phyloP scores from a whole-genome alignment of 2,797 vertebrate genomes.

The Enteromius thamalakanensis region DNA sequence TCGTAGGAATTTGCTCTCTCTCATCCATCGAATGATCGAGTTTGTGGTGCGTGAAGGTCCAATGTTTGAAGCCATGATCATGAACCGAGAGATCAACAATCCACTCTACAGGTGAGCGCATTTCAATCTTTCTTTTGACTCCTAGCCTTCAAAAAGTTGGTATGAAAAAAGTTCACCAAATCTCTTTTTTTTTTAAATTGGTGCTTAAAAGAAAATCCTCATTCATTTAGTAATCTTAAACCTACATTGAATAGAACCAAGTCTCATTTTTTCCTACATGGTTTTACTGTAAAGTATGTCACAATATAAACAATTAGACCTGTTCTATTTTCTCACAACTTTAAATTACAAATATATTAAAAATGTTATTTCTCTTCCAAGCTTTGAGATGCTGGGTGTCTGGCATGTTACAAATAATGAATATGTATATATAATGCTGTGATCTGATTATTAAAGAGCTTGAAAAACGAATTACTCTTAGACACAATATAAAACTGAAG shows the following conservation, averaged over 20 bases:
- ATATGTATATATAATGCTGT: too few relatives aligned
- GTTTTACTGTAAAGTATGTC: too few relatives aligned
- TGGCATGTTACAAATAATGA: too few relatives aligned
- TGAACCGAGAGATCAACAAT: constrained; percentile 99
- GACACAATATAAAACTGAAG: too few relatives aligned
- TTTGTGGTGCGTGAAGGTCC: constrained; percentile 99
- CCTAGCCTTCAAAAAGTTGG: neutral
- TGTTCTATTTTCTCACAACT: too few relatives aligned
- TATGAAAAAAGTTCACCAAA: neutral
- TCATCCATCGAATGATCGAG: constrained; percentile 99
- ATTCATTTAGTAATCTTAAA: neutral
- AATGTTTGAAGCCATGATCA: constrained; percentile 99
- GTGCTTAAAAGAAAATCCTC: neutral
- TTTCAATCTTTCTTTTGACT: neutral
- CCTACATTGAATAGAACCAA: neutral
- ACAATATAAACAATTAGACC: too few relatives aligned
- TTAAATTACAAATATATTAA: too few relatives aligned
- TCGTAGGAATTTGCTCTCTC: constrained; percentile 99
- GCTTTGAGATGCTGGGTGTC: too few relatives aligned
- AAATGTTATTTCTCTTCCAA: too few relatives aligned
- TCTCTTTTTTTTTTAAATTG: neutral
- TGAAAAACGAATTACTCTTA: too few relatives aligned
- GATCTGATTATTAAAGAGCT: too few relatives aligned
- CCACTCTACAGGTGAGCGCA: constrained; percentile 92
- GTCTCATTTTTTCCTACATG: too few relatives aligned